Base-by-base conservation (phyloP, 2,797 vertebrate species). In the Benthosema pterotum region DNA sequence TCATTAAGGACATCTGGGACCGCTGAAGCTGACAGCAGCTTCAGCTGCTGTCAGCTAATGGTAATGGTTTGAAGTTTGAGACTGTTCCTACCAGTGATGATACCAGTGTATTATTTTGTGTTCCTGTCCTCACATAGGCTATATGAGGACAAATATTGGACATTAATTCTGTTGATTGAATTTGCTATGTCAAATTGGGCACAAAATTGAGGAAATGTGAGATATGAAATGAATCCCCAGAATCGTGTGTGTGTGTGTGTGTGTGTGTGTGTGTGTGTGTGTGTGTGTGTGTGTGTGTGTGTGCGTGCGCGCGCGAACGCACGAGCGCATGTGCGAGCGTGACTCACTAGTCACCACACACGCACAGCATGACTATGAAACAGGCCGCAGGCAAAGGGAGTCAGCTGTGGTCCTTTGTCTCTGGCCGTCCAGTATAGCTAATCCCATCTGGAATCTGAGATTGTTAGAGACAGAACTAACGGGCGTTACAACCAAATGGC, bases 371-470 rank as follows among this genome's bases (percentile, higher is more conserved):
- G 72, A 78, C 0, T 17, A 53, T 47, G 49, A 71, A 64, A 71
- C 68, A 38, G 62, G 60, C 52, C 28, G 32, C 52, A 53, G 63
- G 51, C 61, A 57, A 66, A 55, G 45, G 60, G 69, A 69, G 67
- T 82, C 77, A 75, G 62, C 76, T 83, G 79, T 67, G 48, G 46
- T 6, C 59, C 66, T 80, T 80, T 82, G 72, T 82, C 53, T 66
- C 70, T 53, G 60, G 58, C n/a, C 57, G 55, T 82, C 73, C 58
- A 2, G 54, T 74, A 60, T 69, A 56, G 32, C 65, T 83, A 89
- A 87, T 83, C 83, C 77, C 12, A 67, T 69, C 56, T 58, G 87
- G 84, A 85, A 80, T 82, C 70, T 72, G 65, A 62, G 68, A 48
- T 69, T 69, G 63, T 81, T 75, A 48, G 53, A 63, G 45, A 72